phyloP scores from a whole-genome alignment of 2,797 vertebrate genomes.

The Sebastes itinus region DNA sequence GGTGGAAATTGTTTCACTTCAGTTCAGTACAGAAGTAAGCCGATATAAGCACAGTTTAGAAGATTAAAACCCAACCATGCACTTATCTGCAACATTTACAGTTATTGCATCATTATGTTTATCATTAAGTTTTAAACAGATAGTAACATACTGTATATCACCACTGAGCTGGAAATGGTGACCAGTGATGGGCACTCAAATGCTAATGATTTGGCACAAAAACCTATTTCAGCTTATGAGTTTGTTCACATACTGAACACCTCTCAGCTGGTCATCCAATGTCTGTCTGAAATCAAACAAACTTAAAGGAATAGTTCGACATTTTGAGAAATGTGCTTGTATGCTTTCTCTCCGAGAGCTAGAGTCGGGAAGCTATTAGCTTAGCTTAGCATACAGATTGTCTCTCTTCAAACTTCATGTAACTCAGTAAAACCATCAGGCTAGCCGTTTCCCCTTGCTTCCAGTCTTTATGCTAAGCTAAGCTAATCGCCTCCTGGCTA shows the following conservation, averaged over 20 bases:
- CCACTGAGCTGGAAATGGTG: not conserved
- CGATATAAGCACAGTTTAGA: not conserved
- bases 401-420: not conserved
- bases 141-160: no score
- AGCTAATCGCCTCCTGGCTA: not conserved
- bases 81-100: not conserved
- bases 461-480: not conserved
- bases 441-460: not conserved
- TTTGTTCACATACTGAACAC: no score
- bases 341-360: no score
- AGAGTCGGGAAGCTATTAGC: no score
- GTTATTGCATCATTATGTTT: not conserved
- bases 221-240: not conserved
- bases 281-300: no score
- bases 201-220: not conserved
- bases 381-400: no score
- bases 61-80: not conserved
- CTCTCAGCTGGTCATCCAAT: no score
- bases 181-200: not conserved
- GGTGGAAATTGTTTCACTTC: not conserved
- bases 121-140: not conserved
- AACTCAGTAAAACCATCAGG: not conserved
- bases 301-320: no score
- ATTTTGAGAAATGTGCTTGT: no score
- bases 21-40: not conserved